Conservation (phyloP, 2,888 invertebrate species). For the Parthenolecanium corni region DNA sequence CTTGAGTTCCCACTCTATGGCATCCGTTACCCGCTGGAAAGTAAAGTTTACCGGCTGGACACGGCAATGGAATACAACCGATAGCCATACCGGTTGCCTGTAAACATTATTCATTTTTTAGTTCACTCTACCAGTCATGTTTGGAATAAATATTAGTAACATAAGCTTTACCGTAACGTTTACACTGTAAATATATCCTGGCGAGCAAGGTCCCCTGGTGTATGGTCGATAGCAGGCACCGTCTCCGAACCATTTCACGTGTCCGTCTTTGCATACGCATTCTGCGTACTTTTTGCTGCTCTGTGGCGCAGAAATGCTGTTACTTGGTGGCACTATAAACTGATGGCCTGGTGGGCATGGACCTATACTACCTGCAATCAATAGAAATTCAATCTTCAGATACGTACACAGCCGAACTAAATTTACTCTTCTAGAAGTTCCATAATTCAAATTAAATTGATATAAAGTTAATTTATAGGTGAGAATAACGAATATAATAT, state of each 20-base stretch:
- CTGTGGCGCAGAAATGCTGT: background rate
- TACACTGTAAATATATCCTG: slow-evolving; percentile 35
- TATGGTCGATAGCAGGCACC: slow-evolving; percentile 59
- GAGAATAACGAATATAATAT: too few relatives aligned
- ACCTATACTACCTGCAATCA: slow-evolving; percentile 53
- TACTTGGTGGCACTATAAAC: slow-evolving; percentile 44
- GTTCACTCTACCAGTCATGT: background rate
- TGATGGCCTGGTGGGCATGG: slow-evolving; percentile 64
- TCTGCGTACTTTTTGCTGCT: slow-evolving; percentile 31
- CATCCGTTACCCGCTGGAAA: slow-evolving; percentile 61
- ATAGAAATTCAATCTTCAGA: too few relatives aligned
- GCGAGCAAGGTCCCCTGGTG: slow-evolving; percentile 62
- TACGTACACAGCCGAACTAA: too few relatives aligned
- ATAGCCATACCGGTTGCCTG: slow-evolving; percentile 50
- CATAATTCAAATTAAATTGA: too few relatives aligned
- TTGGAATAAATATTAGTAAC: background rate
- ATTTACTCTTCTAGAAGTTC: too few relatives aligned
- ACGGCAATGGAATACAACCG: slow-evolving; percentile 57
- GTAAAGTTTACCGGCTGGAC: slow-evolving; percentile 61
- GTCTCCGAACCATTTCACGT: slow-evolving; percentile 35
- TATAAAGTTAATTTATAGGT: too few relatives aligned
- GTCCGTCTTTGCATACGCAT: slow-evolving; percentile 35
- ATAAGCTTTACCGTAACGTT: slow-evolving; percentile 32
- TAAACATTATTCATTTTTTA: background rate
- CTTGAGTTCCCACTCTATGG: slow-evolving; percentile 63